phyloP scores from a whole-genome alignment of 2,888 invertebrate genomes.

The Drosophila yooni region DNA sequence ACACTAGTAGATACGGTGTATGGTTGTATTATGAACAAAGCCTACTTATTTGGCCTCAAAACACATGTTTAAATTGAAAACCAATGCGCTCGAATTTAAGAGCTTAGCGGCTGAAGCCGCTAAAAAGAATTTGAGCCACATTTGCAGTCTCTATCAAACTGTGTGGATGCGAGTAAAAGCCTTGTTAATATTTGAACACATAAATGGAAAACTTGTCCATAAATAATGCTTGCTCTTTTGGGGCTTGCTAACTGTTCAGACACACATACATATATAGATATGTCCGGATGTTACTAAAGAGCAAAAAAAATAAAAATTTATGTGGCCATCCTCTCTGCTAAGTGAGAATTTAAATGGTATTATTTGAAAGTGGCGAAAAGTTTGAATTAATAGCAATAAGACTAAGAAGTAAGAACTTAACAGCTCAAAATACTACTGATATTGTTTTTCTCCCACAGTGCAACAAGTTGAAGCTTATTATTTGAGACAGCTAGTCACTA shows the following conservation, averaged over 20 bases:
- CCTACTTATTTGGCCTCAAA: constrained; percentile 28
- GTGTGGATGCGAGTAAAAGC: constrained; percentile 10
- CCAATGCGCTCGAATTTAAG: constrained; percentile 49
- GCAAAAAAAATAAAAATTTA: not conserved
- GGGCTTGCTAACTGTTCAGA: not conserved
- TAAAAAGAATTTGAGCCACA: constrained; percentile 12
- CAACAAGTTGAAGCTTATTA: not conserved
- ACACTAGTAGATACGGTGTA: not conserved
- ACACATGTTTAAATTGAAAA: constrained; percentile 71
- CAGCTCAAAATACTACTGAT: not conserved
- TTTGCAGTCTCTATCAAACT: constrained; percentile 42
- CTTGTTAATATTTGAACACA: constrained; percentile 21
- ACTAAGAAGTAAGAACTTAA: too few species aligned
- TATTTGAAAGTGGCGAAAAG: not conserved
- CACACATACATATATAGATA: not conserved
- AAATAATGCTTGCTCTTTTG: constrained; percentile 17
- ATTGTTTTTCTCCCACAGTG: not conserved
- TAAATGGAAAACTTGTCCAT: constrained; percentile 27
- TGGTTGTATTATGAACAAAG: constrained; percentile 27
- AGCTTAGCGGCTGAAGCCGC: constrained; percentile 34
- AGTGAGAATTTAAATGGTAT: not conserved
- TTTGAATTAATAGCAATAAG: not conserved
- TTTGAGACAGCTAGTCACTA: not conserved
- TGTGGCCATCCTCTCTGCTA: not conserved
- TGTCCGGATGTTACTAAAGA: not conserved